These are phyloP conservation scores for Drosophila infuscata DNA, from an alignment of 2,888 invertebrate genomes.

Conservation along the genomic window DNA sequence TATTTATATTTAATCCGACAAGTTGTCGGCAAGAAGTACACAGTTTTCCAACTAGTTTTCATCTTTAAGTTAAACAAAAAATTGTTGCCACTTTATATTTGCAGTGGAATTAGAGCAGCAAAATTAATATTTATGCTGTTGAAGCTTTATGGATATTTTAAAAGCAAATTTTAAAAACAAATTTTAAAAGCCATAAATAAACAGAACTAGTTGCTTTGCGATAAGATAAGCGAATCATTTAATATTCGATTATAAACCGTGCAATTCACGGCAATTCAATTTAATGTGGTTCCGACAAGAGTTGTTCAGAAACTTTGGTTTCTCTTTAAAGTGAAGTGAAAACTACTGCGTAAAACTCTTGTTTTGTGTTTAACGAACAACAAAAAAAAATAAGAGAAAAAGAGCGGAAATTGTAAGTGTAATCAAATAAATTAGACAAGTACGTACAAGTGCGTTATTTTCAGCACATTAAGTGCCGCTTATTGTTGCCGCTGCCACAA, in stretches of 20 bases:
- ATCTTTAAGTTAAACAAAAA: background rate
- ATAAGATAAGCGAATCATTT: constrained; percentile 29
- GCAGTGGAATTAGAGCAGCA: background rate
- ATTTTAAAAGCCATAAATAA: background rate
- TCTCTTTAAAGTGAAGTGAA: constrained; percentile 11
- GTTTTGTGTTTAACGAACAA: background rate
- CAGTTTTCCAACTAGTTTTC: background rate
- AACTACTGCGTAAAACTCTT: constrained; percentile 15
- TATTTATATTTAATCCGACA: background rate
- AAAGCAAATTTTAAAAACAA: background rate
- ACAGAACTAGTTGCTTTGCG: background rate
- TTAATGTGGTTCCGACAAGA: constrained; percentile 7
- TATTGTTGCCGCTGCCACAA: constrained; percentile 41
- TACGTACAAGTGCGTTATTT: constrained; percentile 76
- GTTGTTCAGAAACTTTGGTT: constrained; percentile 8
- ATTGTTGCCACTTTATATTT: background rate
- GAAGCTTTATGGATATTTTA: background rate
- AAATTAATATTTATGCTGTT: background rate
- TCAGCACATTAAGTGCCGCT: constrained; percentile 71
- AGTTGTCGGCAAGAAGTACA: background rate
- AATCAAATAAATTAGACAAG: constrained; percentile 79
- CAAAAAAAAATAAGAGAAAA: background rate
- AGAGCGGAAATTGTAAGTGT: constrained; percentile 61
- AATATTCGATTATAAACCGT: background rate
- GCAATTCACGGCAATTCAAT: background rate